Evolutionary conservation across 2,797 vertebrate species (phyloP), one percentile per base, ranked within the genome.

Genomic region (Myotis pilosus): DNA sequence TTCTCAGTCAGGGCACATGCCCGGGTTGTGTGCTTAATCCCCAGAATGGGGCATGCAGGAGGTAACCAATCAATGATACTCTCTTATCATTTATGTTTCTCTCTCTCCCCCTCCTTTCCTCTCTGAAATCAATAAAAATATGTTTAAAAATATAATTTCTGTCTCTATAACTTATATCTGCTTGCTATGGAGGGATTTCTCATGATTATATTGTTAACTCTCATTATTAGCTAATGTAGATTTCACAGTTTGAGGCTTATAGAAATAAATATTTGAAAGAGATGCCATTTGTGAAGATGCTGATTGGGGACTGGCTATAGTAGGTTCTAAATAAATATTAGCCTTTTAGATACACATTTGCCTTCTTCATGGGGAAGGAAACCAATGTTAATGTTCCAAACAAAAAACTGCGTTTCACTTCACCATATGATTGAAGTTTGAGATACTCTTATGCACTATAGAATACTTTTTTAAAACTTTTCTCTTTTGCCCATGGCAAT

Each of bases 261-360:
- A 82, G 47, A 90, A 74, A 62, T 85, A 94, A 78, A 51, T 81
- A 86, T 49, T 69, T 76, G 71, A 90, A 85, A 75, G 47, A 92
- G 38, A 53, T 96, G n/a, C 75, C 30, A 66, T 81, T 78, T 87
- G 51, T 72, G 1, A 95, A 89, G 92, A 16, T 89, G 41, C 80
- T 86, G 8, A 89, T 12, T 19, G 30, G 38, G n/a, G 20, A 51
- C 41, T 91, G 38, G 8, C 38, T 92, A 79, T 30, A 80, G 30
- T 96, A 83, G 36, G 2, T 86, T 88, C 20, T 85, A 93, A 92
- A 88, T 88, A 82, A 94, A 53, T 74, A 36, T 83, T 88, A 88
- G 64, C 13, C 22, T 81, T 90, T 90, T 82, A 82, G 44, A 28
- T 88, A 74, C 1, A 57, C 5, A 36, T 4, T 82, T 30, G 23